A percentile compares a stretch with the other conserved stretches of the same genome.
Conservation (phyloP, 2,113 vertebrate species). For the Rafetus swinhoei region DNA sequence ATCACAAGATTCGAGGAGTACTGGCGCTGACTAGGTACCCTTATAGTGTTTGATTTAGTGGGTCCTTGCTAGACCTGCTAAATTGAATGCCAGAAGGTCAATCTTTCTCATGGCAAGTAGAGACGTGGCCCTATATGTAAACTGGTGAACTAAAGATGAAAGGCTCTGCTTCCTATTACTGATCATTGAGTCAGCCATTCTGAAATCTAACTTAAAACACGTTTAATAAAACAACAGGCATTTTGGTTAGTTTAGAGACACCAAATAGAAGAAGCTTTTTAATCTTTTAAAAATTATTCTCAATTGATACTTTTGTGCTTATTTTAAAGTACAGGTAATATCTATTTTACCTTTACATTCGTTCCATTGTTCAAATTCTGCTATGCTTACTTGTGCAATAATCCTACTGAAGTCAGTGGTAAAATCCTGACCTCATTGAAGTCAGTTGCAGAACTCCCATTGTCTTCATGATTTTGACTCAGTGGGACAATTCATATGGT, state of each 20-base stretch:
- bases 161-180: background rate
- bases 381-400: background rate
- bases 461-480: background rate
- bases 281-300: background rate
- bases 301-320: background rate
- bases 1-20: too few relatives aligned
- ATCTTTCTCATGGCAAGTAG: too few relatives aligned
- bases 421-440: background rate
- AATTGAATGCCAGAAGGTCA: too few relatives aligned
- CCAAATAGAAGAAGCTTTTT: background rate
- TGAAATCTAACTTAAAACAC: conserved; percentile 20
- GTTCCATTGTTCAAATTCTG: background rate
- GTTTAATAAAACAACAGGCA: background rate
- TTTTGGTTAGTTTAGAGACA: conserved; percentile 24
- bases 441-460: background rate
- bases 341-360: background rate
- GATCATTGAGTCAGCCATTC: conserved; percentile 27
- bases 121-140: background rate
- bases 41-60: too few relatives aligned
- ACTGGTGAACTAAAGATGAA: conserved; percentile 2
- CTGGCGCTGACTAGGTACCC: too few relatives aligned
- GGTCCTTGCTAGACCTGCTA: too few relatives aligned
- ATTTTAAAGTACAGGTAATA: background rate
- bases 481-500: background rate
- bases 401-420: background rate